These are phyloP conservation scores for Eupristina koningsbergeri DNA, from an alignment of 1,140 invertebrate genomes.

Conservation along the genomic window DNA sequence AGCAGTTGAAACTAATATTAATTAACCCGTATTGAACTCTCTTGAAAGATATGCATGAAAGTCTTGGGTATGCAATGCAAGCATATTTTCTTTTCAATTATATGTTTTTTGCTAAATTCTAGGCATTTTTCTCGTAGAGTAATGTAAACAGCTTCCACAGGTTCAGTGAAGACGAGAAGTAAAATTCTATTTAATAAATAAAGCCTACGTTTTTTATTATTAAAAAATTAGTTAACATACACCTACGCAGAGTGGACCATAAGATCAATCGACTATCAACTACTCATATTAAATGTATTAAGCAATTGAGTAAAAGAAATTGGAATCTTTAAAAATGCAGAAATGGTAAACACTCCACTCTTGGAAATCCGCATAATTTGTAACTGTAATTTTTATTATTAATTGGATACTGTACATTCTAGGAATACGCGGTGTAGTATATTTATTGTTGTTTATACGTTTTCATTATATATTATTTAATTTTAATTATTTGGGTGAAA, in stretches of 20 bases:
- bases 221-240: too few species aligned
- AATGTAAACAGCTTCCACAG: background rate
- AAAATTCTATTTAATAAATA: background rate
- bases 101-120: background rate
- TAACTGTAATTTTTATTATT: background rate
- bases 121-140: background rate
- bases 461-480: too few species aligned
- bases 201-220: background rate
- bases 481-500: background rate
- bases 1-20: conserved; percentile 38
- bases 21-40: conserved; percentile 37
- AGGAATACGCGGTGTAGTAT: background rate
- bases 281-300: too few species aligned
- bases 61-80: background rate
- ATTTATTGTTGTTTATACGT: background rate
- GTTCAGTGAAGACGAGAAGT: background rate
- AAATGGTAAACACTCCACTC: too few species aligned
- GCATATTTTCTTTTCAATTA: background rate
- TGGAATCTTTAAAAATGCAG: too few species aligned
- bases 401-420: background rate
- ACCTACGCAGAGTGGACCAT: too few species aligned
- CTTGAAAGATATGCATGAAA: background rate
- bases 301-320: too few species aligned
- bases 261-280: too few species aligned
- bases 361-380: background rate